These are phyloP conservation scores for Spizella passerina DNA, from an alignment of 2,797 vertebrate species.

Conservation along the genomic window DNA sequence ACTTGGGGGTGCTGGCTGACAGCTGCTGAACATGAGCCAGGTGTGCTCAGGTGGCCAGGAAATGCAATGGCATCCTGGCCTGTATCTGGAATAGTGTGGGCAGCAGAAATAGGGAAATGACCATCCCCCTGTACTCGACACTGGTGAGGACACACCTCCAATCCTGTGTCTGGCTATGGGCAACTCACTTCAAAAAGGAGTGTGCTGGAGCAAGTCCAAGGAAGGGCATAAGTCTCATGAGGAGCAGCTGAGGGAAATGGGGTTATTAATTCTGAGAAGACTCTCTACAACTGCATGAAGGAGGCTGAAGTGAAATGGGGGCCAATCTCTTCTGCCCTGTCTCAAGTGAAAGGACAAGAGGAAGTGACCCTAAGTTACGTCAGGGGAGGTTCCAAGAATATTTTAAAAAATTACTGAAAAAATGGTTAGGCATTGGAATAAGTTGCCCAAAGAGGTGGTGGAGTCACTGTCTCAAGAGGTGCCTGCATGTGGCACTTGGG, in stretches of 20 bases:
- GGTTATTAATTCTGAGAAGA: background rate
- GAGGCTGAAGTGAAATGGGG: background rate
- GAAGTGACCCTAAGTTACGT: background rate
- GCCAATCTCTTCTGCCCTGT: background rate
- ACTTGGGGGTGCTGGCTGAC: background rate
- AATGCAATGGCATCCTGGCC: background rate
- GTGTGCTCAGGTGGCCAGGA: background rate
- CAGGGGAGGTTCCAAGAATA: background rate
- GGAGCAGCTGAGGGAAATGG: background rate
- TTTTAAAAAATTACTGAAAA: background rate
- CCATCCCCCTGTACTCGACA: accelerated
- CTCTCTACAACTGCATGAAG: background rate
- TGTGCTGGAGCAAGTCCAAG: background rate
- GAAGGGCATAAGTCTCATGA: background rate
- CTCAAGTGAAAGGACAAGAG: background rate
- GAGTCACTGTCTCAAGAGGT: background rate
- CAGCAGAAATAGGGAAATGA: background rate
- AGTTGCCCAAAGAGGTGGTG: background rate
- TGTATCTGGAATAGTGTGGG: background rate
- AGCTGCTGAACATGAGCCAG: background rate
- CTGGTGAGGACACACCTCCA: background rate
- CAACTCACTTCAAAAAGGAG: background rate
- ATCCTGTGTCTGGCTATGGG: accelerated
- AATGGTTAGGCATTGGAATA: background rate
- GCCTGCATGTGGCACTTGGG: background rate